Percentiles rank a stretch among this genome's conserved stretches.
phyloP scores from a whole-genome alignment of 2,797 vertebrate species.

The Gobio occitaniae region DNA sequence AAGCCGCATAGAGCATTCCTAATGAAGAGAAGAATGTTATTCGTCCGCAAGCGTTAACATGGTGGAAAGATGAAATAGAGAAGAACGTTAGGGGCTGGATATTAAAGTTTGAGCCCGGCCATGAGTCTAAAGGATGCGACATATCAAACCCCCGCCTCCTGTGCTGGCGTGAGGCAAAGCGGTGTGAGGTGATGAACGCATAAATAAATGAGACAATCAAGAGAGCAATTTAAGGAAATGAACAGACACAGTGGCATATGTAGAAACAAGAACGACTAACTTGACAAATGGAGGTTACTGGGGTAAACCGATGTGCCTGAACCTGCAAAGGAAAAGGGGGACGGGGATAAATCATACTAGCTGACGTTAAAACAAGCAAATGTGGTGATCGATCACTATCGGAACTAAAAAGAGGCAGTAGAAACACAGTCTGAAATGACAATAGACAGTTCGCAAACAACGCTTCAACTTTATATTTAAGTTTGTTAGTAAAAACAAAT shows the following conservation, averaged over 20 bases:
- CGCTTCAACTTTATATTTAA: conserved; percentile 47
- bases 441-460: conserved; percentile 15
- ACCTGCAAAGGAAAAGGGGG: conserved; percentile 93
- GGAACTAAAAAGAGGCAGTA: conserved; percentile 42
- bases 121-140: conserved; percentile 64
- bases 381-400: conserved; percentile 76
- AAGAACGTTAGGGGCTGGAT: conserved; percentile 78
- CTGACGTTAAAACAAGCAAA: conserved; percentile 73
- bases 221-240: conserved; percentile 77
- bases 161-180: conserved; percentile 85
- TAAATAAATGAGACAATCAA: conserved; percentile 78
- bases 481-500: conserved; percentile 73
- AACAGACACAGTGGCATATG: conserved; percentile 86
- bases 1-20: conserved; percentile 83
- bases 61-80: conserved; percentile 71
- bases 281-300: conserved; percentile 98
- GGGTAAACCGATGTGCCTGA: conserved; percentile 92
- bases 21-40: conserved; percentile 85
- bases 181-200: conserved; percentile 71
- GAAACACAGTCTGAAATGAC: conserved; percentile 35
- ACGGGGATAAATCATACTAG: conserved; percentile 80
- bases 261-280: conserved; percentile 94
- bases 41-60: conserved; percentile 77
- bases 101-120: conserved; percentile 76
- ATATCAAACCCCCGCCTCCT: conserved; percentile 88